Conservation (phyloP, 2,797 vertebrate genomes). For the Danio aesculapii region DNA sequence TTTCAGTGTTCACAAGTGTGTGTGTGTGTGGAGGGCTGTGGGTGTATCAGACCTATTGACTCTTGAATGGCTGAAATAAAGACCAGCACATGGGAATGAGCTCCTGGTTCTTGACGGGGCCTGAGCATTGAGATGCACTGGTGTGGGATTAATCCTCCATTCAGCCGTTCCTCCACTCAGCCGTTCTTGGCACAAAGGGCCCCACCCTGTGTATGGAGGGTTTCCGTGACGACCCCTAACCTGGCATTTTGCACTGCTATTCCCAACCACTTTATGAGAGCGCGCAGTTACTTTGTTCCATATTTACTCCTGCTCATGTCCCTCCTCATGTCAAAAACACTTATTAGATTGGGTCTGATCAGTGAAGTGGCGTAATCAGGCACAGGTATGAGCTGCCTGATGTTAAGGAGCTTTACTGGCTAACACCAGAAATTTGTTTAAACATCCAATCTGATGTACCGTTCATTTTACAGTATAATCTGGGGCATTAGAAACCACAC, state of each 20-base stretch:
- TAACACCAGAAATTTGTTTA: too few relatives aligned
- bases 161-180: slow-evolving; percentile 77
- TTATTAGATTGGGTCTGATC: slow-evolving; percentile 2
- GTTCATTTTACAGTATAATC: not conserved
- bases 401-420: too few relatives aligned
- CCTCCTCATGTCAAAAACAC: not conserved
- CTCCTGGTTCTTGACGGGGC: slow-evolving; percentile 57
- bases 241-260: slow-evolving; percentile 71
- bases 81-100: slow-evolving; percentile 72
- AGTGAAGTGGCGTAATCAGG: not conserved
- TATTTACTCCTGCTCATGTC: slow-evolving; percentile 78
- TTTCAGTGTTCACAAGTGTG: slow-evolving; percentile 16
- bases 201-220: slow-evolving; percentile 65
- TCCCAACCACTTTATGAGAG: slow-evolving; percentile 71
- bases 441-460: not conserved
- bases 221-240: slow-evolving; percentile 75
- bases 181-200: slow-evolving; percentile 72
- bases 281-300: slow-evolving; percentile 77
- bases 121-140: slow-evolving; percentile 77
- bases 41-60: slow-evolving; percentile 53
- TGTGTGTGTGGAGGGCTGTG: slow-evolving; percentile 36
- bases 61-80: slow-evolving; percentile 62
- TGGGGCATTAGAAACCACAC: not conserved
- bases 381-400: not conserved
- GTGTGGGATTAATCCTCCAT: slow-evolving; percentile 81